phyloP scores from a whole-genome alignment of 2,797 vertebrate species.

The Peromyscus melanophrys region DNA sequence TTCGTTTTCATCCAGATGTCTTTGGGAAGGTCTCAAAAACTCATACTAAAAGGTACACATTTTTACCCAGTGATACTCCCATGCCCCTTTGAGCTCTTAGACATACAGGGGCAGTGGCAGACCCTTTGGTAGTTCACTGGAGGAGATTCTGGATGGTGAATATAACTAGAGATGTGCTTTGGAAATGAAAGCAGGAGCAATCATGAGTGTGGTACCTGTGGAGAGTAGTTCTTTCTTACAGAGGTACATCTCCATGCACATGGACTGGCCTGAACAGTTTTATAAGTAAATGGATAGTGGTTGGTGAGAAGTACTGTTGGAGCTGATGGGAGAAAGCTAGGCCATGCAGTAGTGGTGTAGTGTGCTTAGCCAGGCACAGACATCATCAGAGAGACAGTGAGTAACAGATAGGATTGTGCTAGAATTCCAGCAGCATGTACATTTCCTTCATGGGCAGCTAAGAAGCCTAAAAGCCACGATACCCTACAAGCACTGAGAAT shows the following conservation, averaged over 20 bases:
- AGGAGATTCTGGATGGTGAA: not conserved
- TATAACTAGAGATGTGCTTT: not conserved
- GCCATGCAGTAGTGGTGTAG: not conserved
- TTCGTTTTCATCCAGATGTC: not conserved
- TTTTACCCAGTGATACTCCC: not conserved
- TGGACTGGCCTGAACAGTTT: not conserved
- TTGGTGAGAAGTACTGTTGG: not conserved
- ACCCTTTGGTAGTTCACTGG: not conserved
- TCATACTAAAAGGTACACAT: not conserved
- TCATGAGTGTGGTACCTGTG: too few species aligned
- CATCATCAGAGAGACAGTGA: not conserved
- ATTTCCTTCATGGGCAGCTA: not conserved
- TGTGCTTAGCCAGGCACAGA: not conserved
- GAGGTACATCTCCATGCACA: fast-evolving
- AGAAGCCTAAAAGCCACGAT: not conserved
- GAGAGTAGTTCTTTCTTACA: not conserved
- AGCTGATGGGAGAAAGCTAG: not conserved
- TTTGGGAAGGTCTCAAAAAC: not conserved
- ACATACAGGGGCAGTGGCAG: not conserved
- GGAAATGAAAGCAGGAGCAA: not conserved
- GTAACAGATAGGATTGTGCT: not conserved
- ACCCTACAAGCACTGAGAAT: not conserved
- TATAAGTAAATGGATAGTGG: not conserved
- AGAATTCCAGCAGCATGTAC: not conserved
- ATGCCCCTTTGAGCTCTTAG: not conserved